Base-by-base conservation (phyloP, 2,113 vertebrate genomes). In the Amazona guildingii region DNA sequence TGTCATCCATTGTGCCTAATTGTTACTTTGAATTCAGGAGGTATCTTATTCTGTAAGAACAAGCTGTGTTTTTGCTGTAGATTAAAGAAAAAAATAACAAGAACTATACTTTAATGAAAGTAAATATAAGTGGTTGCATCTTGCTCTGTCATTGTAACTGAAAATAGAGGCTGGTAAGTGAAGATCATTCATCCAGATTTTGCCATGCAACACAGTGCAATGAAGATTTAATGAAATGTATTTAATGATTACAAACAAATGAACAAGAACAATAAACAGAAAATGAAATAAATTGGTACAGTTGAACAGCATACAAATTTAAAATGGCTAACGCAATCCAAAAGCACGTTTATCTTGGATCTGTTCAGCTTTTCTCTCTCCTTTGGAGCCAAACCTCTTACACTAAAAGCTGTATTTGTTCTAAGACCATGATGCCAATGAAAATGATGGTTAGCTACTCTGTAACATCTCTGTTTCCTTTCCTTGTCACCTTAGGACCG, bases 371-470 rank as follows among this genome's bases (percentile, higher is more conserved):
- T 87, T 82, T 59, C 23, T 72, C 17, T 66, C n/a, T 64, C 16
- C 27, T 69, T 69, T 49, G 41, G 25, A 59, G 25, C 25, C 49
- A 91, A 57, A 79, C 19, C 3, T 79, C 44, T 93, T 75, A 55
- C 16, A 21, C 1, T 17, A 66, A 90, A 95, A 79, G 7, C 17
- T 3, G 0, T 85, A 12, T 37, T 55, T 88, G 24, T 51, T 82
- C 15, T 39, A 28, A 69, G 21, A 19, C 49, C 19, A 11, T 31
- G 12, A 20, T 57, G 21, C 19, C 37, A 37, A 5, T 23, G 31
- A 41, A 77, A 80, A 48, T 41, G 11, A 29, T 75, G 29, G 13
- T 48, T 0, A 0, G 8, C 11, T 76, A 8, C 31, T 41, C 54
- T 52, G 33, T 79, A 69, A 17, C 13, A 20, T 6, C 11, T 67